Evolutionary conservation across 1,140 invertebrate species (phyloP), one percentile per base, ranked within the genome.

Genomic region (Lycorma delicatula): DNA sequence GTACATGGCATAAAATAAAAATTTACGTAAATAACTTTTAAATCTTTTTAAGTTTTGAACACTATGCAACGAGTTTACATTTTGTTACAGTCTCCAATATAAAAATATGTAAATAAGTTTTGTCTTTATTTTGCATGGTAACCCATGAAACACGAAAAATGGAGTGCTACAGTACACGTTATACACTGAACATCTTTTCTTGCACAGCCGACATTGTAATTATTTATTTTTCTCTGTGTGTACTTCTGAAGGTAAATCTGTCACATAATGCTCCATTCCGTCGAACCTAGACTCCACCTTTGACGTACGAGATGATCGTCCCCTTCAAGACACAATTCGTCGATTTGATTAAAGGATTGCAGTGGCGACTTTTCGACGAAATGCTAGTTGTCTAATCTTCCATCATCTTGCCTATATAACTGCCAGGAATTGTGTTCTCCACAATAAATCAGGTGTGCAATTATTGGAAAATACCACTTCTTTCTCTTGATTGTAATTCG

Each of bases 401-500:
- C 49, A 36, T 51, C 61, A 44, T 54, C 55, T 54, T 61, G 60
- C 62, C 67, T 63, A 34, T 65, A 59, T 41, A 66, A 50, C 51
- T 66, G 60, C 61, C 68, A 72, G 16, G 69, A 67, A 62, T 71
- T 70, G 59, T 70, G 61, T n/a, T 67, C 53, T 20, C 56, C 36
- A 31, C 59, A 64, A 61, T 70, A 65, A 20, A 72, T 23, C 26
- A 67, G 58, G 61, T 63, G 67, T 44, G 64, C 64, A 50, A 71
- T 63, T 34, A 71, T 46, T 12, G 61, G 59, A 68, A 66, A 72
- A 58, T 66, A 71, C 70, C 69, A 71, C 59, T 70, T 72, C 60
- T 70, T 71, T 27, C 60, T 52, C 7, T 67, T 41, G 46, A 72
- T 70, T 5, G 20, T 26, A 36, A 72, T 65, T 52, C 69, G 56